Conservation (phyloP, 2,888 invertebrate species). For the Stictocephala bisonia region DNA sequence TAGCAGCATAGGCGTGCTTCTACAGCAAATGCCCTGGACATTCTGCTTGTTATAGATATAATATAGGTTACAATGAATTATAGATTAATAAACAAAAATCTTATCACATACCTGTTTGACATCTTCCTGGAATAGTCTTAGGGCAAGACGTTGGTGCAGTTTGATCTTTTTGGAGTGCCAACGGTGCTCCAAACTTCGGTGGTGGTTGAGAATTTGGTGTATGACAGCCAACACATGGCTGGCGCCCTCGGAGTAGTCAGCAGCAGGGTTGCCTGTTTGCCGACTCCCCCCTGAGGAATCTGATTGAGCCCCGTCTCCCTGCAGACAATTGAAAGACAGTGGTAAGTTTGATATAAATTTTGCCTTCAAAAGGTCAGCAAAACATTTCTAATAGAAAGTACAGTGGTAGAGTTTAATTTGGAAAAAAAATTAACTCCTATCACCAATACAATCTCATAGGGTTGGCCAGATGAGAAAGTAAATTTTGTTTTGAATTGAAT, state of each 20-base stretch:
- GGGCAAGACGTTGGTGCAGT: slow-evolving; percentile 91
- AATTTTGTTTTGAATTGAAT: too few relatives aligned
- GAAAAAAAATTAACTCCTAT: too few relatives aligned
- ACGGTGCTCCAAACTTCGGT: slow-evolving; percentile 90
- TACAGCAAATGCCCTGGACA: too few relatives aligned
- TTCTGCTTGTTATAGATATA: background rate
- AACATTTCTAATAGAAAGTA: too few relatives aligned
- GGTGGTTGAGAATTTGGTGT: slow-evolving; percentile 96
- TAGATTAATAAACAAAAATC: slow-evolving; percentile 2
- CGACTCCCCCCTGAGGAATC: slow-evolving; percentile 52
- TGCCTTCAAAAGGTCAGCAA: too few relatives aligned
- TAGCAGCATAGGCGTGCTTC: too few relatives aligned
- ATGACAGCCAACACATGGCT: slow-evolving; percentile 96
- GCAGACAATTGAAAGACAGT: too few relatives aligned
- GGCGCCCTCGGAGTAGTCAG: slow-evolving; percentile 96
- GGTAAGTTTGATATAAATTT: too few relatives aligned
- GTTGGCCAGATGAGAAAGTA: too few relatives aligned
- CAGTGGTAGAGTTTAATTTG: too few relatives aligned
- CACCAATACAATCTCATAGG: too few relatives aligned
- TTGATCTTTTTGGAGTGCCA: slow-evolving; percentile 97
- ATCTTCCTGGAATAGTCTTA: slow-evolving; percentile 95
- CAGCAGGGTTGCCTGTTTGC: slow-evolving; percentile 77
- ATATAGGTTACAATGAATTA: background rate
- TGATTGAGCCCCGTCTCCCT: slow-evolving; percentile 53
- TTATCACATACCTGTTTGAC: slow-evolving; percentile 90